Conservation (phyloP, 2,113 vertebrate species). For the Rhombomys opimus region DNA sequence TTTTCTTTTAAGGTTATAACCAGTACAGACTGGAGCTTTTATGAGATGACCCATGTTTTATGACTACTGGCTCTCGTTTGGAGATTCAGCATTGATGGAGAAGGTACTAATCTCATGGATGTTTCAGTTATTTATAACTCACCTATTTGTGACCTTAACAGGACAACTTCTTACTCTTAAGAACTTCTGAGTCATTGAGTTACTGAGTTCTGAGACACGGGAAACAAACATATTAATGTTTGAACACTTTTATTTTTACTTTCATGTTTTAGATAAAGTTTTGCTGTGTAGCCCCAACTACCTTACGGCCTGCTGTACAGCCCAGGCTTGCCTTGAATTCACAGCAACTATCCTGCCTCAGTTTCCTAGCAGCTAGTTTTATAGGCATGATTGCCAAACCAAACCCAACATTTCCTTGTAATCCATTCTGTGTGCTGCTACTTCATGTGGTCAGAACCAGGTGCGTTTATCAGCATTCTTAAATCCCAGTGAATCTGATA, state of each 20-base stretch:
- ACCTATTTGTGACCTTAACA: constrained; percentile 1
- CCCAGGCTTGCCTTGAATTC: background rate
- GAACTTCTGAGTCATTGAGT: constrained; percentile 14
- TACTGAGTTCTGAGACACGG: background rate
- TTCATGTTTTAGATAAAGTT: background rate
- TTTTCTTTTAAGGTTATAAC: constrained; percentile 45
- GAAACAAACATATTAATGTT: background rate
- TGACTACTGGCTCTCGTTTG: constrained; percentile 48
- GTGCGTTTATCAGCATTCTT: background rate
- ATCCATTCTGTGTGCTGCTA: constrained; percentile 1
- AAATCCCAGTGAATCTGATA: background rate
- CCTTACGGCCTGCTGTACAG: background rate
- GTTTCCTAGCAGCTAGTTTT: background rate
- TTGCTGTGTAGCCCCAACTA: background rate
- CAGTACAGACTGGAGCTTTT: constrained; percentile 7
- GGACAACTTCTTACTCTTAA: background rate
- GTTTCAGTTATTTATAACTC: constrained; percentile 56
- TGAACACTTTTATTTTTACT: background rate
- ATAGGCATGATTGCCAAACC: background rate
- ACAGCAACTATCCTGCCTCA: background rate
- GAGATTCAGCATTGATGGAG: constrained; percentile 40
- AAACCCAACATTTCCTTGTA: background rate
- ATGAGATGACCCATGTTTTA: constrained; percentile 47
- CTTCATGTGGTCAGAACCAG: background rate
- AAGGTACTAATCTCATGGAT: background rate